These are phyloP conservation scores for Cotesia vestalis DNA, from an alignment of 1,140 invertebrate genomes.

Conservation along the genomic window DNA sequence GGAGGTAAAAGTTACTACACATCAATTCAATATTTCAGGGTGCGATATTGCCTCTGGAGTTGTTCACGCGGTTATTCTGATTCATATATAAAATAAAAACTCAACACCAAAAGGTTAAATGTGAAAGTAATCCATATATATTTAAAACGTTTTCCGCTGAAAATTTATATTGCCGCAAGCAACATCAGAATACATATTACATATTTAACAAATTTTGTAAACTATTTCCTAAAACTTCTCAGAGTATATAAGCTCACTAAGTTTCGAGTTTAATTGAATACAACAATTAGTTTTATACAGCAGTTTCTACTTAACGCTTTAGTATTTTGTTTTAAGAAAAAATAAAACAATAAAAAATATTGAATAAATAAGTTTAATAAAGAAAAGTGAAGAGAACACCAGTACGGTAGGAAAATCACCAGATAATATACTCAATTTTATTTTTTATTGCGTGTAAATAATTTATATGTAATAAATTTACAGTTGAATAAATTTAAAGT, in stretches of 20 bases:
- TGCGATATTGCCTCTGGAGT: not conserved
- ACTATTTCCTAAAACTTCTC: too few relatives aligned
- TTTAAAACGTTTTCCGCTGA: not conserved
- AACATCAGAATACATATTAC: too few relatives aligned
- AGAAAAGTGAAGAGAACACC: not conserved
- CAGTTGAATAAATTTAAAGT: too few relatives aligned
- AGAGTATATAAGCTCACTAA: too few relatives aligned
- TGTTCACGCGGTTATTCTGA: not conserved
- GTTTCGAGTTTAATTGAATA: not conserved
- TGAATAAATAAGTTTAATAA: not conserved
- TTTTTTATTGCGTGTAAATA: too few relatives aligned
- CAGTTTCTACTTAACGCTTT: not conserved
- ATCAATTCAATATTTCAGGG: constrained; percentile 12
- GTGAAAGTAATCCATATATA: not conserved
- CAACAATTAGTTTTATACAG: not conserved
- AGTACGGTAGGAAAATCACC: too few relatives aligned
- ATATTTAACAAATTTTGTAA: too few relatives aligned
- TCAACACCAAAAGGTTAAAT: constrained; percentile 4
- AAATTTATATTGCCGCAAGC: too few relatives aligned
- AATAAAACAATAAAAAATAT: too few relatives aligned
- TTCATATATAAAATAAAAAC: not conserved
- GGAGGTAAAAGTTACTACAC: constrained; percentile 11
- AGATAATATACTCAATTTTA: too few relatives aligned
- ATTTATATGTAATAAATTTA: too few relatives aligned
- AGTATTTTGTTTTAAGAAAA: not conserved